Percentiles rank a stretch among this genome's conserved stretches.
phyloP scores from a whole-genome alignment of 2,888 invertebrate genomes.

The Conus canariensis region DNA sequence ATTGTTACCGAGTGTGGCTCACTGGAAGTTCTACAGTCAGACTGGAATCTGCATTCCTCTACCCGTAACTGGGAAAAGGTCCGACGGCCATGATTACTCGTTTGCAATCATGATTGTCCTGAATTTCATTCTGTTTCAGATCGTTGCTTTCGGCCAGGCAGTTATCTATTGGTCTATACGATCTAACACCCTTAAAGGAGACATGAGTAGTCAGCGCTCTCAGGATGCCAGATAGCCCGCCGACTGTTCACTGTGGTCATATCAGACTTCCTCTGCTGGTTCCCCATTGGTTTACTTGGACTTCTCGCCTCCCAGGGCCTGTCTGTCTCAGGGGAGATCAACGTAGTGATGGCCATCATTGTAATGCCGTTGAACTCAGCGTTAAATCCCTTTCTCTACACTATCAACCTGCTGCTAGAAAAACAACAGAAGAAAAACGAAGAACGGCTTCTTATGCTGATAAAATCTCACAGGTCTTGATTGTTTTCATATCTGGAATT shows the following conservation, averaged over 20 bases:
- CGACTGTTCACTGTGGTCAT: conserved; percentile 41
- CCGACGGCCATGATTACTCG: conserved; percentile 76
- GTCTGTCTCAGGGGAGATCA: conserved; percentile 41
- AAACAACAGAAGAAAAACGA: background rate
- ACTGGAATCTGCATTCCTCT: conserved; percentile 75
- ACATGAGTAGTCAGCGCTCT: background rate
- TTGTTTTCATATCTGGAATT: background rate
- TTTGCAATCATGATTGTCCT: conserved; percentile 72
- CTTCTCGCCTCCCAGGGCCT: conserved; percentile 39
- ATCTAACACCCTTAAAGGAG: background rate
- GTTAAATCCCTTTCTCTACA: conserved; percentile 77
- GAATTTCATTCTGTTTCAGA: conserved; percentile 70
- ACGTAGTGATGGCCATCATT: conserved; percentile 71
- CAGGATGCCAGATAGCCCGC: conserved; percentile 44
- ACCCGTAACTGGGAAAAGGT: conserved; percentile 72
- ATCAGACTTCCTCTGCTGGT: conserved; percentile 47
- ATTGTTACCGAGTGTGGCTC: conserved; percentile 44
- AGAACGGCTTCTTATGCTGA: background rate
- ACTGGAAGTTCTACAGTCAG: conserved; percentile 66
- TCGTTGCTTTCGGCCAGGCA: conserved; percentile 72
- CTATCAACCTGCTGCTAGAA: conserved; percentile 43
- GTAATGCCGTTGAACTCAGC: conserved; percentile 81
- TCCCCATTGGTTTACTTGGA: conserved; percentile 45
- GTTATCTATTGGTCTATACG: conserved; percentile 70
- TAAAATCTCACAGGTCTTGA: background rate